Evolutionary conservation across 2,888 invertebrate genomes (phyloP), one percentile per base, ranked within the genome.

Genomic region (Ophioninae sp.): DNA sequence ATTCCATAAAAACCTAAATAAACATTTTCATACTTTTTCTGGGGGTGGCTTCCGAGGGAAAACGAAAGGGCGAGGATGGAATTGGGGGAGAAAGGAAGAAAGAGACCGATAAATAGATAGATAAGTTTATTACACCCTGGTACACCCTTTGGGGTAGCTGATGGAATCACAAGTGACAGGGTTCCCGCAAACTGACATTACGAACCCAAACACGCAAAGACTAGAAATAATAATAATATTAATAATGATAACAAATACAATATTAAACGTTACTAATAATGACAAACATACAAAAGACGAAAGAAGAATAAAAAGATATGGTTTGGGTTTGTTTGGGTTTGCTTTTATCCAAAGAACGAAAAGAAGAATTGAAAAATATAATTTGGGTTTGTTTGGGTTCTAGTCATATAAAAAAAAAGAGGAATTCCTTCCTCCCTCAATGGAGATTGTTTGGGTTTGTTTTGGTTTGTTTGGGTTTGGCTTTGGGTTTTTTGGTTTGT

Each of bases 51-150:
- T 68, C 61, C 30, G 77, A 41, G 68, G 80, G 81, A 84, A 75
- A 79, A 86, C 67, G 85, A 81, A 51, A 51, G 51, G 51, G 51
- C 51, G 51, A 17, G 2, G 51, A 13, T 17, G 79, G 73, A 67
- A 78, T 51, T 51, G 80, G 69, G 69, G 80, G 77, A 83, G 79
- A 80, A 86, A 83, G 73, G 71, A 82, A 77, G 68, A 59, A 81
- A 75, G 86, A 72, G 5, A 51, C 51, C 13, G 51, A 51, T 51
- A 17, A 51, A 51, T 17, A 51, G 17, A 51, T 51, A 51, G 51
- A 51, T 51, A 81, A 84, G 85, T 51, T 51, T 51, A 17, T 51
- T 51, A 13, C 17, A 51, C 51, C 13, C 17, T 51, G 17, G 51
- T 51, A 51, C 51, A 51, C 51, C 13, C 51, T 51, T 51, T 51